A percentile compares a stretch with the other conserved stretches of the same genome.
These are phyloP conservation scores for Eudemis profundana DNA, from an alignment of 2,888 invertebrate genomes.

Conservation along the genomic window DNA sequence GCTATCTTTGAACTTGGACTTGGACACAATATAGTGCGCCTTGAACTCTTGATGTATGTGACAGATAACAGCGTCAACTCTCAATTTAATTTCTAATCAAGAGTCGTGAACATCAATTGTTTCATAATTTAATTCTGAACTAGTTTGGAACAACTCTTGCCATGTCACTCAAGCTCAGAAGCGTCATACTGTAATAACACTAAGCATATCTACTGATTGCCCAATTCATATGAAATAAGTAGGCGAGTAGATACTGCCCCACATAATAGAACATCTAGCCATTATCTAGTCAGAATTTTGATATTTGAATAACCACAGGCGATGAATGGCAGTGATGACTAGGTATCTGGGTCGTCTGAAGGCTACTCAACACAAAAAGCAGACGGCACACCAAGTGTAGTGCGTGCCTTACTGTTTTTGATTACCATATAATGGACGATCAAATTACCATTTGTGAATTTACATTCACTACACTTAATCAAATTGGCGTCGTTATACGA, in stretches of 20 bases:
- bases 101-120: neutral
- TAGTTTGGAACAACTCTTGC: conserved; percentile 9
- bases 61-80: neutral
- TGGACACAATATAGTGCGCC: too few species aligned
- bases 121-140: conserved; percentile 9
- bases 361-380: conserved; percentile 27
- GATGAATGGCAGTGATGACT: conserved; percentile 31
- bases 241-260: conserved; percentile 22
- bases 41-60: too few species aligned
- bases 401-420: conserved; percentile 61
- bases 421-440: conserved; percentile 72
- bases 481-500: conserved; percentile 55
- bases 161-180: neutral
- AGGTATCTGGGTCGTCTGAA: conserved; percentile 41
- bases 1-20: too few species aligned
- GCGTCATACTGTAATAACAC: conserved; percentile 1
- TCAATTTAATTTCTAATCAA: neutral
- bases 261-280: conserved; percentile 23
- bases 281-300: conserved; percentile 39
- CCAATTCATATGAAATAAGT: conserved; percentile 32
- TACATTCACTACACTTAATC: conserved; percentile 63
- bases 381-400: conserved; percentile 26
- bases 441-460: conserved; percentile 65
- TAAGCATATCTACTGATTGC: conserved; percentile 23
- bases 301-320: conserved; percentile 37